These are phyloP conservation scores for Darevskia mixta DNA, from an alignment of 2,797 vertebrate genomes.

Conservation along the genomic window DNA sequence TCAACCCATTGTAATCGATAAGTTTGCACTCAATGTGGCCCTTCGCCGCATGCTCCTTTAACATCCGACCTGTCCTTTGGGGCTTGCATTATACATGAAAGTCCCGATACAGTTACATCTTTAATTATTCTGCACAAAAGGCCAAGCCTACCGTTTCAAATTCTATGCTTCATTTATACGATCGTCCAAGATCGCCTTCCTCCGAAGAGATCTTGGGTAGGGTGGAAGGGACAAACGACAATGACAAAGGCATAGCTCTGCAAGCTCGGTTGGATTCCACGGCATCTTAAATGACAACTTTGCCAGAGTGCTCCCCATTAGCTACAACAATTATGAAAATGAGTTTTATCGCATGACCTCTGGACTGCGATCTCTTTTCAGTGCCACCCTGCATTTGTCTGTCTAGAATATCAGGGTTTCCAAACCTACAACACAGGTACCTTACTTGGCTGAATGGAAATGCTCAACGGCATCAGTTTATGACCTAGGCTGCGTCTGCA, in stretches of 20 bases:
- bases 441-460: constrained; percentile 29
- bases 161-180: constrained; percentile 56
- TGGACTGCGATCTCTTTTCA: constrained; percentile 68
- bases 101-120: constrained; percentile 67
- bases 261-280: constrained; percentile 20
- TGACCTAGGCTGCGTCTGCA: background rate
- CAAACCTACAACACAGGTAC: constrained; percentile 57
- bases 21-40: constrained; percentile 8
- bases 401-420: constrained; percentile 54
- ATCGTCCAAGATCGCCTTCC: constrained; percentile 54
- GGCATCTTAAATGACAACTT: constrained; percentile 38
- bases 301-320: constrained; percentile 24
- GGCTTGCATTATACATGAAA: constrained; percentile 71
- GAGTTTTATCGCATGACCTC: constrained; percentile 59
- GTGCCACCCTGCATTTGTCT: constrained; percentile 38
- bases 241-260: constrained; percentile 26
- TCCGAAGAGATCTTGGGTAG: constrained; percentile 38
- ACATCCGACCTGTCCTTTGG: constrained; percentile 57
- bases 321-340: constrained; percentile 59
- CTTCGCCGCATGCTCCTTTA: constrained; percentile 40
- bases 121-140: constrained; percentile 71
- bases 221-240: background rate
- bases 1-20: background rate
- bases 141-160: constrained; percentile 64
- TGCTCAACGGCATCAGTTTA: constrained; percentile 9